These are phyloP conservation scores for Helicoverpa armigera DNA, from an alignment of 1,140 invertebrate genomes.

Conservation along the genomic window DNA sequence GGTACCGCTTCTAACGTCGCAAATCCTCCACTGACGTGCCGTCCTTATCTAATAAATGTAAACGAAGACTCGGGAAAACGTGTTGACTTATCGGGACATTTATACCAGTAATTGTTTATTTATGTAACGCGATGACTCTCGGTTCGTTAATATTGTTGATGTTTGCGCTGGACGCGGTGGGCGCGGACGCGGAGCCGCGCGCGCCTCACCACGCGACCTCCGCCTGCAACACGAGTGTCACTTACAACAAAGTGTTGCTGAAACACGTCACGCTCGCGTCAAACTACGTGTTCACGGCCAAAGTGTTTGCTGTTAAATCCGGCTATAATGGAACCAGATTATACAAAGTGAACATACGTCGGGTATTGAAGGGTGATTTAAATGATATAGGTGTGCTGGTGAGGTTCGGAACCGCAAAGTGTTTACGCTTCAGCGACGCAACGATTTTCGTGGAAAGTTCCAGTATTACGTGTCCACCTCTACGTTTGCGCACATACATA, in stretches of 20 bases:
- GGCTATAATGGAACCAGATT: constrained; percentile 57
- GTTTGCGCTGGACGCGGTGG: constrained; percentile 51
- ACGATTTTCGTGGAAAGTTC: constrained; percentile 73
- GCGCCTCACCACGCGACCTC: constrained; percentile 47
- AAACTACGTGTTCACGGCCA: constrained; percentile 77
- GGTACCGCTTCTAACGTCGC: constrained; percentile 46
- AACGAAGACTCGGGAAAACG: constrained; percentile 11
- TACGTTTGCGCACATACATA: constrained; percentile 72
- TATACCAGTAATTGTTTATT: constrained; percentile 48
- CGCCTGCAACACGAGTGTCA: constrained; percentile 60
- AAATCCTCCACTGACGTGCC: constrained; percentile 30
- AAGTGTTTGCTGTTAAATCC: constrained; percentile 66
- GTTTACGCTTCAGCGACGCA: constrained; percentile 69
- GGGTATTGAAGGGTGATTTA: constrained; percentile 79
- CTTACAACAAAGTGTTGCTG: constrained; percentile 67
- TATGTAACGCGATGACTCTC: constrained; percentile 56
- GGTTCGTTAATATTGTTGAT: constrained; percentile 57
- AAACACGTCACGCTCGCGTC: constrained; percentile 69
- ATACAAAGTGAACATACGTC: constrained; percentile 76
- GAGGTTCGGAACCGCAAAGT: constrained; percentile 64
- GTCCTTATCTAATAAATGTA: constrained; percentile 39
- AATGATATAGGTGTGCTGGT: constrained; percentile 68
- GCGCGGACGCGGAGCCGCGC: constrained; percentile 50
- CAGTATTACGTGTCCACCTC: constrained; percentile 63
- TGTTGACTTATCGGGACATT: constrained; percentile 35